Base-by-base conservation (phyloP, 2,797 vertebrate genomes). In the Aselliscus stoliczkanus region DNA sequence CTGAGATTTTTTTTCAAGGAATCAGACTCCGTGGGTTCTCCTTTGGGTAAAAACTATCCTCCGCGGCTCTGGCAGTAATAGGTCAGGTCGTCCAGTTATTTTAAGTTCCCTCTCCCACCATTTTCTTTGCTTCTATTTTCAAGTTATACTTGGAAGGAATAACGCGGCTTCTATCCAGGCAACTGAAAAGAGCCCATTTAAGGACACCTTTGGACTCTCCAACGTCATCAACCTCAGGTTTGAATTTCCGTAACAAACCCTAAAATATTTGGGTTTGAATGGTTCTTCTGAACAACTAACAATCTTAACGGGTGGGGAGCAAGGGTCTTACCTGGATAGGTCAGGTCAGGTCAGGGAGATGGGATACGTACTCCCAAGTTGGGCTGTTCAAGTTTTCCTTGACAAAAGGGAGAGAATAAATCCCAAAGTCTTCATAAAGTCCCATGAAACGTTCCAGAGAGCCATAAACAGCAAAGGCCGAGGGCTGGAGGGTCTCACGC, bases 61-160 rank as follows among this genome's bases (percentile, higher is more conserved):
- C 64, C 54, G 87, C 79, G 95, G 82, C 67, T 60, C 65, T 34
- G 76, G 54, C 95, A 96, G 92, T 92, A 96, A 97, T 23, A 72
- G 77, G 76, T 42, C 67, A 69, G 75, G 96, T 84, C 44, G 54
- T 85, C 94, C 95, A 50, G 10, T 60, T 86, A 96, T 86, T 95
- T 97, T 39, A 54, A 84, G 92, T n/a, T 64, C 91, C 69, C 70
- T 56, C 44, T 39, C 20, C 75, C 94, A 93, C 60, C 89, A 94
- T 93, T 96, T 97, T 94, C 96, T 96, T 95, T 96, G 92, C 96
- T 98, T 95, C 93, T 97, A 93, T 96, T 93, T 97, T 96, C 94
- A 87, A 50, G 50, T 42, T 62, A 47, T 7, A 83, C 70, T 58
- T 47, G 64, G 80, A 89, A 95, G 56, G 29, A 91, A 91, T 50